phyloP scores from a whole-genome alignment of 2,113 vertebrate species.

The Alces alces region DNA sequence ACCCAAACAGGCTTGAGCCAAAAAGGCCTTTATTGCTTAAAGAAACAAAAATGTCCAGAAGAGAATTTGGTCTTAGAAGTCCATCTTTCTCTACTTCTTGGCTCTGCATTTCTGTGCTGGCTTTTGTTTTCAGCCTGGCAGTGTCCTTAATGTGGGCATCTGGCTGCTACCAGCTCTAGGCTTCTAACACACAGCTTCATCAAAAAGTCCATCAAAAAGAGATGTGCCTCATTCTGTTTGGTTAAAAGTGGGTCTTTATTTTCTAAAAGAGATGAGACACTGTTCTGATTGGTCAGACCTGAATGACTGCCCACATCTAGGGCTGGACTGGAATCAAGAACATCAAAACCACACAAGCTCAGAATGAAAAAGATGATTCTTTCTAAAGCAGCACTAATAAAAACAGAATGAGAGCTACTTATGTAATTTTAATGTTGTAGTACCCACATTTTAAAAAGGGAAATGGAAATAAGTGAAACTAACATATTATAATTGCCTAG shows the following conservation, averaged over 20 bases:
- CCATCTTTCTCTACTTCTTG: neutral
- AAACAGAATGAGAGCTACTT: neutral
- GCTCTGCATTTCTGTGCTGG: neutral
- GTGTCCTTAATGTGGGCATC: neutral
- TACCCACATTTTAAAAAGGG: neutral
- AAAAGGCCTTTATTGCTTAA: neutral
- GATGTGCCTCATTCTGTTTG: neutral
- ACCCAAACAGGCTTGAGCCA: neutral
- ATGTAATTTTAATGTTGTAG: neutral
- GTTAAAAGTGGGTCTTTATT: neutral
- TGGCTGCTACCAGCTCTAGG: neutral
- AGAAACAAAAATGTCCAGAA: neutral
- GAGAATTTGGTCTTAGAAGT: neutral
- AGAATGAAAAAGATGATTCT: neutral
- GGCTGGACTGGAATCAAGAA: neutral
- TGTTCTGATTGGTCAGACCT: neutral
- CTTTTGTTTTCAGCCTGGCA: neutral
- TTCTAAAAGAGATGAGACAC: neutral
- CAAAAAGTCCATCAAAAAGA: neutral
- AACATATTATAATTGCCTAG: neutral
- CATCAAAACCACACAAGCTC: neutral
- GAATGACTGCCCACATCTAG: neutral
- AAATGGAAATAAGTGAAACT: neutral
- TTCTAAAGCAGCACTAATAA: neutral
- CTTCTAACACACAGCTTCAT: neutral